Conservation (phyloP, 37 sponge, comb jelly and placozoan species). For the Spongilla lacustris region DNA sequence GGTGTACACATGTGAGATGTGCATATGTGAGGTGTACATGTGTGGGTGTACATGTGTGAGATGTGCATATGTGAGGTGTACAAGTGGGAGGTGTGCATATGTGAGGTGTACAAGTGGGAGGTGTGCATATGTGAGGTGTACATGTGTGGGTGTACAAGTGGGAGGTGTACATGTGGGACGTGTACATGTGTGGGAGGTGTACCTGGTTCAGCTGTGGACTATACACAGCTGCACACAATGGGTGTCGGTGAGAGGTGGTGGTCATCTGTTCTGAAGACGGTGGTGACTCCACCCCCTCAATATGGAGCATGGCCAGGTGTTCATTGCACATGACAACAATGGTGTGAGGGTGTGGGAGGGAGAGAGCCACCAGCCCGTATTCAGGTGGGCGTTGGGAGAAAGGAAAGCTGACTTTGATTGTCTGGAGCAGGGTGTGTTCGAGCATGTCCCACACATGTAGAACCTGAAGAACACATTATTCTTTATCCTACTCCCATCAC, state of each 20-base stretch:
- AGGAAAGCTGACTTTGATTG: slow-evolving; percentile 80
- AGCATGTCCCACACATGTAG: slow-evolving; percentile 82
- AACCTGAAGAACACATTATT: slow-evolving; percentile 28
- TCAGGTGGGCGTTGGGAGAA: slow-evolving; percentile 85
- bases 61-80: neutral
- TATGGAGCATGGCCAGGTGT: slow-evolving; percentile 71
- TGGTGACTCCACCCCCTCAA: slow-evolving; percentile 20
- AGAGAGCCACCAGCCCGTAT: slow-evolving; percentile 61
- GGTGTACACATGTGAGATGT: too few relatives aligned
- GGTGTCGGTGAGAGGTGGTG: slow-evolving; percentile 34
- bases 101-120: neutral
- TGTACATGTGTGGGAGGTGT: neutral
- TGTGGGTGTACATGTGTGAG: neutral
- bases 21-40: neutral
- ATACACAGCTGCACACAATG: slow-evolving; percentile 68
- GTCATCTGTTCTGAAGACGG: neutral
- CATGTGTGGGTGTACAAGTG: neutral
- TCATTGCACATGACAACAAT: slow-evolving; percentile 80
- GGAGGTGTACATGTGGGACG: neutral
- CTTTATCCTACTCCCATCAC: too few relatives aligned
- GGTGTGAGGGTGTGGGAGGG: slow-evolving; percentile 19
- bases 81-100: too few relatives aligned
- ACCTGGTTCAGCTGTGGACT: slow-evolving; percentile 53
- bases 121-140: neutral
- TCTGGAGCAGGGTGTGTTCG: slow-evolving; percentile 85